These are phyloP conservation scores for Apeltes quadracus DNA, from an alignment of 2,113 vertebrate species.

Conservation along the genomic window DNA sequence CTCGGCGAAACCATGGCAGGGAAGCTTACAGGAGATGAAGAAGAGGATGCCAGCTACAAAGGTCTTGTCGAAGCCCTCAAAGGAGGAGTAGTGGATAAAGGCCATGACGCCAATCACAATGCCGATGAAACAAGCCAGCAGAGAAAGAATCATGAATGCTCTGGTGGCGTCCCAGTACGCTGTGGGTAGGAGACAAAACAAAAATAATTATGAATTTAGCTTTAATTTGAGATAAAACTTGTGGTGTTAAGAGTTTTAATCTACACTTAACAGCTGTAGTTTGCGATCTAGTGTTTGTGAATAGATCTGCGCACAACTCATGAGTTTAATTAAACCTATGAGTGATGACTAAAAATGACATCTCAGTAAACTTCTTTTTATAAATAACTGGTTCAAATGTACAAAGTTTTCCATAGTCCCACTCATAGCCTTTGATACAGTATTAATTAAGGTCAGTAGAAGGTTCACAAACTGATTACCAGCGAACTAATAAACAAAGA, in stretches of 20 bases:
- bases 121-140: constrained; percentile 82
- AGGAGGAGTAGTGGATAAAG: constrained; percentile 83
- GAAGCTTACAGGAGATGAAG: constrained; percentile 80
- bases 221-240: background rate
- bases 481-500: constrained; percentile 26
- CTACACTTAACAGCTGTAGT: background rate
- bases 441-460: background rate
- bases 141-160: constrained; percentile 84
- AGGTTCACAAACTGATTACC: constrained; percentile 24
- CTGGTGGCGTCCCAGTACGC: constrained; percentile 84
- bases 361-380: background rate
- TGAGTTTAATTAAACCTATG: background rate
- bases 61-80: constrained; percentile 81
- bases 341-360: background rate
- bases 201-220: background rate
- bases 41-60: constrained; percentile 84
- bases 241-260: background rate
- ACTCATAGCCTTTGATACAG: background rate
- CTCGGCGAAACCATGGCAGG: background rate
- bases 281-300: constrained; percentile 32
- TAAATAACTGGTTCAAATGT: background rate
- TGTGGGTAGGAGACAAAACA: constrained; percentile 29
- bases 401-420: background rate
- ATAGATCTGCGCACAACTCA: background rate
- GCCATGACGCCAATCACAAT: constrained; percentile 83